Evolutionary conservation across 2,888 invertebrate species (phyloP), one percentile per base, ranked within the genome.

Genomic region (Lissonota sp.): DNA sequence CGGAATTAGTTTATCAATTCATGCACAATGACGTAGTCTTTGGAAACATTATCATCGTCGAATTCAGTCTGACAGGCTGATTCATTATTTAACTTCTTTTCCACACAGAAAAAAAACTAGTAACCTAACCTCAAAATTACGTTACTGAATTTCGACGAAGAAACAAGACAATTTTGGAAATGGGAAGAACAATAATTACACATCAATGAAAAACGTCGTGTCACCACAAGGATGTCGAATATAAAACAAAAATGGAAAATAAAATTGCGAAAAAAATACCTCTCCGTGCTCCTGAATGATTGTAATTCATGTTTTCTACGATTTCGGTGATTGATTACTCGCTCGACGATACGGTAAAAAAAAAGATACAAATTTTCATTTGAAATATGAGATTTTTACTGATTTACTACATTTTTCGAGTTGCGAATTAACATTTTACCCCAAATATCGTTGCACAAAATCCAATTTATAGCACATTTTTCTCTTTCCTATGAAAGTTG

Each of bases 241-340:
- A 51, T 26, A 39, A 39, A n/a, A 37, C 12, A 16, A 55, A 16
- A 62, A 64, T 8, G 49, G n/a, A 49, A 51, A 26, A 44, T 1
- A n/a, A 51, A 16, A 63, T 69, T 46, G 10, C 6, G 14, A 39
- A 46, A 42, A n/a, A 7, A 55, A 88, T 81, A 92, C 92, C 92
- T 83, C 92, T 90, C 5, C 90, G 87, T 6, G 89, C 86, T 80
- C 86, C 89, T 2, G 91, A 87, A 42, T 91, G 89, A 87, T 89
- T 92, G 81, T 91, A 92, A 88, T 91, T 91, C 92, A 92, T 92
- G 64, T 73, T 89, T 72, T 44, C 64, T 60, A n/a, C 37, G 39
- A 26, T 26, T 55, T 14, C 16, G 39, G 5, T 26, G 4, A 14
- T 60, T 73, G 79, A 82, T 78, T 73, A 79, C 6, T 66, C 2